Evolutionary conservation across 2,888 invertebrate species (phyloP), one percentile per base, ranked within the genome.

Genomic region (Clanis bilineata): DNA sequence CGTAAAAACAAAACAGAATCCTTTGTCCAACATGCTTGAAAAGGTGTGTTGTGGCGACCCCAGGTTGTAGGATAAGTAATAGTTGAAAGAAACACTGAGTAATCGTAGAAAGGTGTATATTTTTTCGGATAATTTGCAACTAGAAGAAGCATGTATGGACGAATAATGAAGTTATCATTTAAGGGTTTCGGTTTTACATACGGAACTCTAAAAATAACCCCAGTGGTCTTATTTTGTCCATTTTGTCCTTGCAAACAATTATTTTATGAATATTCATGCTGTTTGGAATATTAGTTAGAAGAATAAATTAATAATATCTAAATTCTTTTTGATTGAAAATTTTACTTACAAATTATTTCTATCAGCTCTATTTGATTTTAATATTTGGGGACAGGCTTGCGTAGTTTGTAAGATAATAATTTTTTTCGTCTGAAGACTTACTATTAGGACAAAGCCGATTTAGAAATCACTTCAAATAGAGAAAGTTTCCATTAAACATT

Each of bases 261-360:
- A 78, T 75, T 76, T 72, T 73, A 78, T 80, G 76, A 81, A 79
- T 81, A 79, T 80, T 80, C 76, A 80, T 73, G 65, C 62, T 44
- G 57, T 61, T 62, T 64, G 57, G 65, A 57, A 66, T 57, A 32
- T 44, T 57, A 64, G 61, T 60, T 59, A 58, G 65, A 59, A 5
- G 21, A 51, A 28, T 21, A 39, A 36, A 58, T 58, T 47, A 47
- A 58, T 28, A 51, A 58, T 51, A 32, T 18, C 9, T 15, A 21
- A 51, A 51, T 32, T 32, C 51, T 4, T 32, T 32, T 21, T 51
- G 32, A 32, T 18, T 51, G 18, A 18, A 10, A 32, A 32, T 4
- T 51, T 51, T 21, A 32, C 1, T 28, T 3, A 9, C 7, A 28
- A 32, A 32, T 6, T 15, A 0, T 32, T 6, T n/a, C 12, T 12